Conservation (phyloP, 2,113 vertebrate genomes). For the Pyrgilauda ruficollis region DNA sequence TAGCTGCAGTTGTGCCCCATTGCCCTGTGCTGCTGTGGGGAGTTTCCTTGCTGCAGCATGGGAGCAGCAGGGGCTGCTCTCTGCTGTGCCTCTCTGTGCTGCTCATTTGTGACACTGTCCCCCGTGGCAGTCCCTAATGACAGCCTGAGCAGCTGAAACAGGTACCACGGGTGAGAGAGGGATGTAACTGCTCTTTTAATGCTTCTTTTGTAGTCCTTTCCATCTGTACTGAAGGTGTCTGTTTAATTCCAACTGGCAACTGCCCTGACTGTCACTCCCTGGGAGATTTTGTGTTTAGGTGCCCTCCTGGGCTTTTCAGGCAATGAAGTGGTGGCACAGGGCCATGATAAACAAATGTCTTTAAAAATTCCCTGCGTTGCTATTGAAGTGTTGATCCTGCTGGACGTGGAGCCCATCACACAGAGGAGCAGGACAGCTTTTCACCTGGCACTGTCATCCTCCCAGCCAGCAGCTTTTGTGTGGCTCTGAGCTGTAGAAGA, state of each 20-base stretch:
- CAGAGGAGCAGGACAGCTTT: neutral
- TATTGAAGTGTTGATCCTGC: neutral
- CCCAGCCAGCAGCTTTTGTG: conserved; percentile 1
- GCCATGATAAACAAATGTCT: neutral
- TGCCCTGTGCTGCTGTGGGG: neutral
- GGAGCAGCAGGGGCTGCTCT: neutral
- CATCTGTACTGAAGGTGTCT: neutral
- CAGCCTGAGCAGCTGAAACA: neutral
- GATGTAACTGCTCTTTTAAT: neutral
- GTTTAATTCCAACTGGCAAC: neutral
- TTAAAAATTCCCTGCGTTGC: neutral
- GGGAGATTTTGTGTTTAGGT: neutral
- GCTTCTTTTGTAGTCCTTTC: conserved; percentile 17
- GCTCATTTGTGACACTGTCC: neutral
- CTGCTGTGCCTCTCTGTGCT: neutral
- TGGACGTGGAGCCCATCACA: neutral
- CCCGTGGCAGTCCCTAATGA: neutral
- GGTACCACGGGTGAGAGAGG: neutral
- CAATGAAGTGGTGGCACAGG: neutral
- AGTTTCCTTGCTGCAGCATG: fast-evolving
- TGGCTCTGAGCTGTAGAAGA: neutral
- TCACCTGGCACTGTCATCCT: neutral
- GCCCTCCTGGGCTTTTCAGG: conserved; percentile 43
- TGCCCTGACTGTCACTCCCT: conserved; percentile 13
- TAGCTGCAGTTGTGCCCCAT: neutral